Percentiles rank a stretch among this genome's conserved stretches.
phyloP scores from a whole-genome alignment of 1,140 invertebrate genomes.

The Zaprionus gabonicus region DNA sequence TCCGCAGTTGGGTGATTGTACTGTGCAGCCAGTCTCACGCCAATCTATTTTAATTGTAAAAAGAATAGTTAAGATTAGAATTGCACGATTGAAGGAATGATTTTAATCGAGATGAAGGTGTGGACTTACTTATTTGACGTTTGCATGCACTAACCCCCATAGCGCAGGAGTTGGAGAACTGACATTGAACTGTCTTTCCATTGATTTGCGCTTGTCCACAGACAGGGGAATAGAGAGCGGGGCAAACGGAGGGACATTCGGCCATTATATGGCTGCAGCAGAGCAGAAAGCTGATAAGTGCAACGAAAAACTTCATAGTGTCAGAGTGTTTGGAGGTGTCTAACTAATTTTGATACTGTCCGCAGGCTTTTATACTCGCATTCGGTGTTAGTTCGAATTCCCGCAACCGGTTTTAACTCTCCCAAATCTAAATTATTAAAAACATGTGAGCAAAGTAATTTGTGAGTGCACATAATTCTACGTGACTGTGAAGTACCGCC shows the following conservation, averaged over 20 bases:
- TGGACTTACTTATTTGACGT: conserved; percentile 29
- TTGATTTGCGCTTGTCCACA: conserved; percentile 18
- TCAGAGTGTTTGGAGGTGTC: neutral
- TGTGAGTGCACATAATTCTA: no score
- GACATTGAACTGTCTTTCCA: conserved; percentile 13
- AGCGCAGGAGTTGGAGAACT: conserved; percentile 29
- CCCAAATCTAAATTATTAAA: neutral
- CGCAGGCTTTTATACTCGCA: conserved; percentile 15
- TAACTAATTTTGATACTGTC: neutral
- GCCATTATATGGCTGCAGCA: conserved; percentile 8
- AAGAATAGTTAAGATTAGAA: neutral
- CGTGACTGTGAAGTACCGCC: no score
- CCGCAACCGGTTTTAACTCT: conserved; percentile 13
- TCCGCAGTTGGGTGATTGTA: neutral
- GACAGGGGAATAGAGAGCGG: conserved; percentile 23
- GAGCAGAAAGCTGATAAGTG: conserved; percentile 23
- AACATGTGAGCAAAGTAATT: no score
- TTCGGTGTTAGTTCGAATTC: neutral
- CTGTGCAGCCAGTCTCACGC: neutral
- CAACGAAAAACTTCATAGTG: conserved; percentile 26
- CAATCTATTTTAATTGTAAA: neutral
- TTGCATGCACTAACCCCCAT: conserved; percentile 25
- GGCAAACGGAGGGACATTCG: conserved; percentile 24
- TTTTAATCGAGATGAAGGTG: neutral
- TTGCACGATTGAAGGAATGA: neutral